Conservation (phyloP, 2,888 invertebrate species). For the Cantharis nigra region DNA sequence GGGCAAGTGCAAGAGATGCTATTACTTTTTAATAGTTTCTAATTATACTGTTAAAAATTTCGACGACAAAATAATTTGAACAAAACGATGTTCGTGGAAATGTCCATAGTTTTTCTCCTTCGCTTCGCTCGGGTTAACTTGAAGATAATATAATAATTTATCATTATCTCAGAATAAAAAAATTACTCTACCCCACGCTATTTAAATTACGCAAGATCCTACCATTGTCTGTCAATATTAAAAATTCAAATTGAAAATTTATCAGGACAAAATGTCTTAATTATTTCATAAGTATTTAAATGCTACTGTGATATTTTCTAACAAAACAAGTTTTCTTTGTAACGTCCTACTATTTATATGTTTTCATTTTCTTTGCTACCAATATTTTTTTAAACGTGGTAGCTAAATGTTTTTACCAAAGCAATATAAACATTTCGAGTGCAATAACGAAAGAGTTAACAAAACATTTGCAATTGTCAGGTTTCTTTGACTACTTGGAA, state of each 20-base stretch:
- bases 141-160: neutral
- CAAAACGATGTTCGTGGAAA: neutral
- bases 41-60: neutral
- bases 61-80: neutral
- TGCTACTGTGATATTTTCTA: neutral
- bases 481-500: neutral
- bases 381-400: neutral
- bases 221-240: neutral
- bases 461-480: neutral
- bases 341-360: neutral
- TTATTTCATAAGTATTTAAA: too few relatives aligned
- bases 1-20: neutral
- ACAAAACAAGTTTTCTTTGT: neutral
- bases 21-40: neutral
- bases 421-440: neutral
- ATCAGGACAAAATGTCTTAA: too few relatives aligned
- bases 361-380: neutral
- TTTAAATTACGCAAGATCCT: neutral
- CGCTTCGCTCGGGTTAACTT: neutral
- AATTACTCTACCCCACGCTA: neutral
- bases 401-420: neutral
- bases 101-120: neutral
- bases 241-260: neutral
- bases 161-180: neutral
- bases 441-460: neutral